These are phyloP conservation scores for Nyctereutes procyonoides DNA, from an alignment of 2,113 vertebrate genomes.

Conservation along the genomic window DNA sequence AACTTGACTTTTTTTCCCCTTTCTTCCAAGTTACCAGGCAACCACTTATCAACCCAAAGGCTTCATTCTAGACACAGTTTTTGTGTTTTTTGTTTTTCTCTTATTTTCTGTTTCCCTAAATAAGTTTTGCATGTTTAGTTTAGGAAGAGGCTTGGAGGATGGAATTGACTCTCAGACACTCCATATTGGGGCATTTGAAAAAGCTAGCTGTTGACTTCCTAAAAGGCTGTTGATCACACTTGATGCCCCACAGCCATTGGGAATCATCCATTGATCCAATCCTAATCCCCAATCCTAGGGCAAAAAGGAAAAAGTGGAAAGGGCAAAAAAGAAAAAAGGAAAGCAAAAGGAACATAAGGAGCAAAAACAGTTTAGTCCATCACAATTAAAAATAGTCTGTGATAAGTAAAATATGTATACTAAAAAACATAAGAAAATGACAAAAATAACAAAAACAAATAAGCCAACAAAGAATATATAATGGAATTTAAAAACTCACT, in stretches of 20 bases:
- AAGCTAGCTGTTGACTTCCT: neutral
- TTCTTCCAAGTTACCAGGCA: neutral
- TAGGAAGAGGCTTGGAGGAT: neutral
- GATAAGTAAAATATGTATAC: neutral
- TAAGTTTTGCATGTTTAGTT: neutral
- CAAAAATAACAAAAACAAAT: neutral
- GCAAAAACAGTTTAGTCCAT: neutral
- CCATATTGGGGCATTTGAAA: neutral
- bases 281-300: neutral
- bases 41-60: neutral
- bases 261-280: neutral
- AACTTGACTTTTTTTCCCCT: neutral
- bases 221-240: neutral
- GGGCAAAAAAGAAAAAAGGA: neutral
- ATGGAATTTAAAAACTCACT: neutral
- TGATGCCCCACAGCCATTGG: neutral
- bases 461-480: neutral
- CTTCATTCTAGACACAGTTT: neutral
- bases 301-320: neutral
- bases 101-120: neutral
- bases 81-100: neutral
- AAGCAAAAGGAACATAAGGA: neutral
- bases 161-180: neutral
- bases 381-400: neutral
- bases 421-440: neutral